Evolutionary conservation across 1,140 invertebrate genomes (phyloP), one percentile per base, ranked within the genome.

Genomic region (Subanguina moxae): DNA sequence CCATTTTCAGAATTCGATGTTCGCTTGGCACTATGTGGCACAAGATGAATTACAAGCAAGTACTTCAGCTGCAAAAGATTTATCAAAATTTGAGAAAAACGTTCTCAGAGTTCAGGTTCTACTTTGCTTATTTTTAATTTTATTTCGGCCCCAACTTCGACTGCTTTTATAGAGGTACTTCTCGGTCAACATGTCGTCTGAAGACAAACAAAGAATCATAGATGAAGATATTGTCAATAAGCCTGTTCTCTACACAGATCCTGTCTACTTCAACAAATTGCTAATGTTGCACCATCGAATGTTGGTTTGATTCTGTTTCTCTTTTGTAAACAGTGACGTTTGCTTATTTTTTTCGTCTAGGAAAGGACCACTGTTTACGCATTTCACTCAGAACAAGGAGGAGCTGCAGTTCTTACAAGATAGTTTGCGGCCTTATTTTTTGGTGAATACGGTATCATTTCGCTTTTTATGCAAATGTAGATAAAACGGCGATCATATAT

Each of bases 341-440:
- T 52, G n/a, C 3, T 52, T 21, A 5, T 52, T 19, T 38, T 38
- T n/a, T 45, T 45, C n/a, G 43, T 45, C n/a, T 15, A 52, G 48
- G 48, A 52, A 52, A 21, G 48, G 48, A 52, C 48, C 48, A 25
- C 23, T 52, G 15, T 52, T 52, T 25, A 52, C 48, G 48, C n/a
- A 52, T 52, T 52, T 52, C 17, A 15, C 48, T 1, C n/a, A 52
- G 3, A 25, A 52, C 3, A 21, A 19, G 8, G 23, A 52, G 48
- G n/a, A 52, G 17, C 8, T 52, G n/a, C 3, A 52, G 8, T 52
- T 52, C 17, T 25, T 52, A 15, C n/a, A 52, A 52, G 48, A 52
- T 5, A 1, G 17, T 3, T 7, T 52, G 3, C 48, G 48, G 8
- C 48, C 48, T 21, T 52, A 52, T 52, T 52, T 52, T 52, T 52